Conservation (phyloP, 2,797 vertebrate genomes). For the Tragelaphus eurycerus region DNA sequence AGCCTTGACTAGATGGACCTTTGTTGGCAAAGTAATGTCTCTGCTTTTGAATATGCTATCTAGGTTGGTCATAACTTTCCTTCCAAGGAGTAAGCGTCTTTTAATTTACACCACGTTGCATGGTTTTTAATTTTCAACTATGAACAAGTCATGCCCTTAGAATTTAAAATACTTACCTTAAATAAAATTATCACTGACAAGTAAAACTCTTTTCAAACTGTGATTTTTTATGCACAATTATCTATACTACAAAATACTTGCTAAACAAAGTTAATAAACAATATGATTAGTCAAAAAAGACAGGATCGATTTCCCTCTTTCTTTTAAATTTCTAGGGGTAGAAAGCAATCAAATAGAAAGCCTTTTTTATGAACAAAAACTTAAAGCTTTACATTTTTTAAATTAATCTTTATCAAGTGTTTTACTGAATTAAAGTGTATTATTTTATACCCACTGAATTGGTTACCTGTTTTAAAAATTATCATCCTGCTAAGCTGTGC, state of each 20-base stretch:
- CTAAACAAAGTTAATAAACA: slow-evolving; percentile 40
- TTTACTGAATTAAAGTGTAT: not conserved
- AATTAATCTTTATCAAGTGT: not conserved
- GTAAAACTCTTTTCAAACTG: not conserved
- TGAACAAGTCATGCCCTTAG: not conserved
- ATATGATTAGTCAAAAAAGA: not conserved
- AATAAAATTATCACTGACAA: not conserved
- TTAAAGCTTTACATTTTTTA: not conserved
- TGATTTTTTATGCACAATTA: slow-evolving; percentile 12
- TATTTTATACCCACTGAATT: not conserved
- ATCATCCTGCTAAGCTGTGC: not conserved
- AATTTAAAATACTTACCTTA: slow-evolving; percentile 1
- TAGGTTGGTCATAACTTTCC: too few species aligned
- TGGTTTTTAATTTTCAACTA: slow-evolving; percentile 2
- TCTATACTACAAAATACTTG: not conserved
- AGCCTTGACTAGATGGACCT: too few species aligned
- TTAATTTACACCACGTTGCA: not conserved
- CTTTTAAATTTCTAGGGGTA: not conserved
- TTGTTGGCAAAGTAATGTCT: too few species aligned
- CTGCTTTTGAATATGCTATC: too few species aligned
- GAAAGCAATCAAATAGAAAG: not conserved
- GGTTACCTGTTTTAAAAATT: not conserved
- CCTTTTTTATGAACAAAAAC: not conserved
- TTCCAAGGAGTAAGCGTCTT: not conserved
- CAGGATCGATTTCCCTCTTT: not conserved